Evolutionary conservation across 1,140 invertebrate species (phyloP), one percentile per base, ranked within the genome.

Genomic region (Saxidomus purpurata): DNA sequence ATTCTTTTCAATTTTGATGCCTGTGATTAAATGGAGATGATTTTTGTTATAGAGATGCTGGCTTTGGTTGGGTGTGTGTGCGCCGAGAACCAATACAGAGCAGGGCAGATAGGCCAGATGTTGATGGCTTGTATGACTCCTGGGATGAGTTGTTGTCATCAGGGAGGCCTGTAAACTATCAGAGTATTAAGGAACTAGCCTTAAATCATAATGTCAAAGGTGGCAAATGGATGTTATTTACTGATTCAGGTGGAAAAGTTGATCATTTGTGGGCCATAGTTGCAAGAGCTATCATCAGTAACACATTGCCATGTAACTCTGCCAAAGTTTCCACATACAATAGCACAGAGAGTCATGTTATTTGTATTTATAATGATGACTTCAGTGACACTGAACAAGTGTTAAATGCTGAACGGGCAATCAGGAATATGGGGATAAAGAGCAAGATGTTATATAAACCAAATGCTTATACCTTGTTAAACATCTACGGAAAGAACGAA

Each of bases 171-270:
- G 83, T 92, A 13, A 89, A 86, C 74, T 49, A 67, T 31, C 43
- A 89, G 13, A 61, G 17, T 4, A 79, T 92, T 17, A 90, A 63
- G 49, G 80, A 90, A 34, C 74, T 92, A 25, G 92, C 92, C 6
- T 80, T 81, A 19, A 83, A 63, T 15, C 76, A 59, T 49, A 34
- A 81, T 55, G 71, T 89, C 0, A 80, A 63, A 22, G 2, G n/a
- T 74, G 92, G 92, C 11, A 92, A 92, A 76, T 92, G 92, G 92
- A 43, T 91, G 43, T 84, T 92, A 25, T 61, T 82, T 52, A 89
- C 86, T 9, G 63, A 77, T 9, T 49, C 81, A 40, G 92, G 90
- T 13, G 52, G 36, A n/a, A 92, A 91, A 59, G 89, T 87, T 11
- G 92, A 92, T 67, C 79, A 87, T 61, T 59, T 92, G n/a, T 92